phyloP scores from a whole-genome alignment of 2,113 vertebrate species.

The Pimephales promelas region DNA sequence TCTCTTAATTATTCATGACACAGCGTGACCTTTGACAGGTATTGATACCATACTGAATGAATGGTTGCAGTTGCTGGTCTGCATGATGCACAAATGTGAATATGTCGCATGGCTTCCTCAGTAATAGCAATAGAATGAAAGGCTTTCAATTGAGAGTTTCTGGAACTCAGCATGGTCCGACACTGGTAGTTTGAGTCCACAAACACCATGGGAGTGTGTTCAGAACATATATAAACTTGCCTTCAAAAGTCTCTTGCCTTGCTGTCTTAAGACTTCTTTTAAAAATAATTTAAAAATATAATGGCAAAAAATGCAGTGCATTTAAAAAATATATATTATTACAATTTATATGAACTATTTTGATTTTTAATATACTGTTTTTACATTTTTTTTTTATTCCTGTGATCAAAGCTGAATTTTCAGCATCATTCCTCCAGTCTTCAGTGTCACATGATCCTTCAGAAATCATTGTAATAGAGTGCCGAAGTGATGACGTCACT shows the following conservation, averaged over 20 bases:
- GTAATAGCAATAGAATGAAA: neutral
- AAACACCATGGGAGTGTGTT: neutral
- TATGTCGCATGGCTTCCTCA: neutral
- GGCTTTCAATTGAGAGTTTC: neutral
- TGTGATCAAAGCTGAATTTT: neutral
- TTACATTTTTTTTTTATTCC: no score
- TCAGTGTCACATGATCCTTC: neutral
- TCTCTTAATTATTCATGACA: constrained; percentile 1
- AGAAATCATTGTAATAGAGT: no score
- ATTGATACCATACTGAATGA: neutral
- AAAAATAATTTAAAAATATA: no score
- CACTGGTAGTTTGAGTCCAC: neutral
- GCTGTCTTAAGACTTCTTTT: no score
- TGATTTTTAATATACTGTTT: no score
- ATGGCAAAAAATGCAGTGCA: no score
- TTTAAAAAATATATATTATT: no score
- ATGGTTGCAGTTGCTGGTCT: neutral
- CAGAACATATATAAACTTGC: no score
- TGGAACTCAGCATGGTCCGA: neutral
- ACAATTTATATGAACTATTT: no score
- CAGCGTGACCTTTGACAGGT: constrained; percentile 3
- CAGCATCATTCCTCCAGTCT: neutral
- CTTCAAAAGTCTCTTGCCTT: no score
- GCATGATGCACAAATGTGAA: constrained; percentile 2
- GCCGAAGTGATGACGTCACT: no score